Base-by-base conservation (phyloP, 1,140 invertebrate genomes). In the Diorhabda sublineata region DNA sequence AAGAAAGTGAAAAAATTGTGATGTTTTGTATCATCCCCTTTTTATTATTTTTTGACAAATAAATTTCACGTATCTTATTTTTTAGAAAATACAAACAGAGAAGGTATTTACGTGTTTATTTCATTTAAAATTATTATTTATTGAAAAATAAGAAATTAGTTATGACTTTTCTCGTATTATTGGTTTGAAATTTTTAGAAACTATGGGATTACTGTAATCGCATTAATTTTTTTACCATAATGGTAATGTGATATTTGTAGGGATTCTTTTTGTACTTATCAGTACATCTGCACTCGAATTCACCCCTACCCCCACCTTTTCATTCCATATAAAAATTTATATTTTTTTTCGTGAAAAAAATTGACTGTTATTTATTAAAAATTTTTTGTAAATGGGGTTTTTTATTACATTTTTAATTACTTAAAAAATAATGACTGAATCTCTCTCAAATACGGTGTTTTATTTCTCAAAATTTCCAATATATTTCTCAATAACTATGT, bases 331-430 rank as follows among this genome's bases (percentile, higher is more conserved):
- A 52, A n/a, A 8, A 52, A 52, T 52, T 64, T 64, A 63, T n/a
- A 62, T 62, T 11, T 62, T 64, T 64, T 64, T 42, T 47, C 56
- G 56, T 56, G 63, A 47, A 64, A 64, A 64, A 52, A 62, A 8
- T 26, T 45, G 56, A 57, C 41, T 64, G 63, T 64, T 64, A 64
- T 42, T 64, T 64, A 47, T 64, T 64, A 64, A 64, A 26, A 26
- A 26, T 45, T 64, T 64, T 64, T 62, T 62, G 63, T 64, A 64
- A 45, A 45, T 57, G 45, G 41, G 63, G 42, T 56, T 64, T 52
- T 52, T 64, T 62, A 64, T 64, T 64, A 57, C 52, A 64, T 64
- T 64, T 64, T 64, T 64, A 64, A 47, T 64, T 64, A 56, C 63
- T 56, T 64, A 64, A 64, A 63, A 64, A 64, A 57, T 64, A 56